Evolutionary conservation across 2,113 vertebrate genomes (phyloP), one percentile per base, ranked within the genome.

Genomic region (Phylloscopus trochilus): DNA sequence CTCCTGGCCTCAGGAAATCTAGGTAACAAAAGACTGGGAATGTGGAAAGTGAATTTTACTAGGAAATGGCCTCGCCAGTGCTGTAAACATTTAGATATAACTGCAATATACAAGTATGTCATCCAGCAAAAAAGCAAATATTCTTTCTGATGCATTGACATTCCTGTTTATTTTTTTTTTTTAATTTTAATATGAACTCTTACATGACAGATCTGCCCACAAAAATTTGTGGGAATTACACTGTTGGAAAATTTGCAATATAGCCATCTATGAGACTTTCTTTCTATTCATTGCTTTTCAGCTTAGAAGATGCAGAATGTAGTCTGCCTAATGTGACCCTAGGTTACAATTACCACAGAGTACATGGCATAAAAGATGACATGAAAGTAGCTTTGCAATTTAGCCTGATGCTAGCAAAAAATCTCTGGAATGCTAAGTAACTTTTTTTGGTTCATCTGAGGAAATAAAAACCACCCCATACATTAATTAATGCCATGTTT

Each of bases 61-160:
- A 27, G 28, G 35, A 92, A 88, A 33, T 2, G 1, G 12, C 37
- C 27, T 76, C 0, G 0, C 2, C 19, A 33, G 7, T 67, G 13
- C 43, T 85, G 44, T 3, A 11, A 55, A 9, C 39, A 13, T 66
- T 81, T 90, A 6, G 39, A 7, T 75, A 26, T 14, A 78, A 39
- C 9, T 60, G 20, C 13, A 55, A 37, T 59, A 68, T 39, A 13
- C 23, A 58, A 59, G 9, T 72, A 30, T 66, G 15, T 17, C 3
- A 2, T 92, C 15, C 35, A 72, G 6, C 35, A 89, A 76, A 92
- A 89, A 88, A 83, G 15, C 7, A 83, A 85, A 67, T 63, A 44
- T 49, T 13, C 2, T 56, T 31, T 86, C 16, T 89, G 20, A 11
- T 64, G 18, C 55, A 51, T 10, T 56, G 15, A 6, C 3, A 58